Evolutionary conservation across 1,140 invertebrate genomes (phyloP), one percentile per base, ranked within the genome.

Genomic region (Caenorhabditis tropicalis): DNA sequence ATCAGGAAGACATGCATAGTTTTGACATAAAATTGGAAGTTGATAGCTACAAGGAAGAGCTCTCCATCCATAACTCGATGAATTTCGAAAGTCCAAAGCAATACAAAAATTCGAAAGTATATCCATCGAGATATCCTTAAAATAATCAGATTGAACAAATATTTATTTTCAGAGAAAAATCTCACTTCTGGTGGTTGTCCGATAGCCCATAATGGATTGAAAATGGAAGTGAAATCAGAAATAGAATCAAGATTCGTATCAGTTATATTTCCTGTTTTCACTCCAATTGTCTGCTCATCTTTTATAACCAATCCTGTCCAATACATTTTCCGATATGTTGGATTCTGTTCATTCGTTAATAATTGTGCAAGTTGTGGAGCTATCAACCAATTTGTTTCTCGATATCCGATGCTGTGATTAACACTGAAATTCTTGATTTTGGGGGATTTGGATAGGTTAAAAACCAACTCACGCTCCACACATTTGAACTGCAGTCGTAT

Each of bases 301-400:
- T 46, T 46, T 10, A 74, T 31, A 19, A 21, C 15, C 29, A 74
- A 74, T 74, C 65, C 65, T 24, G 65, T 74, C 65, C 65, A 74
- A 24, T 74, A 74, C 9, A 74, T 15, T 74, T 74, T 74, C 33
- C 21, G 43, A 6, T 43, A 36, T 43, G 43, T 24, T 46, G 16
- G 33, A 74, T 31, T 74, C 9, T 43, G 33, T 46, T 74, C 27
- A 10, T 46, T 74, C 29, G 36, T 24, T 10, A 74, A 74, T 10
- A 74, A 6, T 43, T 74, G 36, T 10, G 43, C 9, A 43, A 74
- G 33, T 33, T 33, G 65, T 43, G n/a, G 24, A 24, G 65, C 65
- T 39, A 74, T 74, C 27, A 74, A 31, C 65, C 65, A 74, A 43
- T 74, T 74, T 15, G 65, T 74, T 43, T 74, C 65, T 24, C 65